Base-by-base conservation (phyloP, 2,797 vertebrate species). In the Australoheros facetus region DNA sequence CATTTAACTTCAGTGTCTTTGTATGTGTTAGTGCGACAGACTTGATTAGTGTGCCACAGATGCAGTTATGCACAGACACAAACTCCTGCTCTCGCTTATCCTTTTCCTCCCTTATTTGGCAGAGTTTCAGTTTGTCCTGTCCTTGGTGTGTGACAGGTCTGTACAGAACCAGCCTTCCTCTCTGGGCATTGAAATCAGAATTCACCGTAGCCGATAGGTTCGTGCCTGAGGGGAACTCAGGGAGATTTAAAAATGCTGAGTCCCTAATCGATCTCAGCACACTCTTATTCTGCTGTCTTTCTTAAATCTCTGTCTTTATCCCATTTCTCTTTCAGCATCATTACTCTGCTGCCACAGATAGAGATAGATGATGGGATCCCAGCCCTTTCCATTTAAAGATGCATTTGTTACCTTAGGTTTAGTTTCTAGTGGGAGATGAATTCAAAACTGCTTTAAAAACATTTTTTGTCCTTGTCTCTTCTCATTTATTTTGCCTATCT, bases 231-330 rank as follows among this genome's bases (percentile, higher is more conserved):
- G 90, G 88, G 91, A 88, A 94, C 91, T 90, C 86, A 87, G 77
- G 83, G 89, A 92, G 92, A 92, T 94, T 93, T 91, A 84, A 89
- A 93, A 91, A 87, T 86, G 92, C 91, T 91, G 92, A 93, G 89
- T 93, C 85, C 91, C 88, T 91, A 92, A 94, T 92, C 88, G 86
- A 93, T 93, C 87, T 85, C 71, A 83, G 91, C 88, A 85, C 85
- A 87, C 86, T 87, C 88, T 91, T 86, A 85, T 89, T 90, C 88
- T 77, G 81, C 88, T 74, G 90, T 89, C 92, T 93, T 88, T 93
- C 87, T 87, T 81, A 88, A 89, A 89, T 92, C 89, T 93, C 90
- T 86, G 89, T 92, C 88, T 92, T 92, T 86, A 89, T 93, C 87
- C 87, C 84, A 83, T 93, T 91, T 85, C 87, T 92, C 85, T 91